Conservation (phyloP, 2,113 vertebrate genomes). For the Vidua chalybeata region DNA sequence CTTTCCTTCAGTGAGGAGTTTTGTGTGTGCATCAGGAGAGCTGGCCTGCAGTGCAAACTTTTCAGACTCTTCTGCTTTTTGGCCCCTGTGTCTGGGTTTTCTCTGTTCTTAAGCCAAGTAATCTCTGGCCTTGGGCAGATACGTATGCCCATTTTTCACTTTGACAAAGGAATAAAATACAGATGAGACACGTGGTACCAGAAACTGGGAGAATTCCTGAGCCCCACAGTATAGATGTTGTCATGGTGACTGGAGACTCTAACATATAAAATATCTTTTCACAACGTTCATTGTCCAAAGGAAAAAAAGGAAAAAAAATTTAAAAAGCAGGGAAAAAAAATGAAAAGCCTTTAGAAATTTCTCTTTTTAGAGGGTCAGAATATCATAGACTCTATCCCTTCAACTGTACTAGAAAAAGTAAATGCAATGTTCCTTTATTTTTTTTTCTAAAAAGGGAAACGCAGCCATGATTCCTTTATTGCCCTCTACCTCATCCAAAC, state of each 20-base stretch:
- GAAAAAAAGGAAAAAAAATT: background rate
- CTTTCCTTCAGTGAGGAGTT: background rate
- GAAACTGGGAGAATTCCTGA: background rate
- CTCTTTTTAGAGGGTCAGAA: background rate
- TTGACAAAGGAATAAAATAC: background rate
- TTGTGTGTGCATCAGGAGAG: background rate
- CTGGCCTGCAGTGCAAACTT: background rate
- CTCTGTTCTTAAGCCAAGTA: background rate
- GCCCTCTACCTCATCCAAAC: background rate
- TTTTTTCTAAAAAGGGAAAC: background rate
- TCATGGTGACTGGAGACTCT: background rate
- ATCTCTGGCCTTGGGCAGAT: background rate
- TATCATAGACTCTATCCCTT: background rate
- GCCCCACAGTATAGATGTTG: background rate
- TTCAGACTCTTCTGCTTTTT: background rate
- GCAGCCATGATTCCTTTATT: background rate
- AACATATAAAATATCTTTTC: background rate
- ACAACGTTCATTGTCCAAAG: background rate
- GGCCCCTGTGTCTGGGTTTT: background rate
- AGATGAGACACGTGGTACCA: background rate
- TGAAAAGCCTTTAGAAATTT: background rate
- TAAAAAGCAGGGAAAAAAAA: fast-evolving
- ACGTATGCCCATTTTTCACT: background rate
- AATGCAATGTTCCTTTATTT: background rate
- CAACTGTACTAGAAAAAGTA: background rate